Evolutionary conservation across 2,888 invertebrate genomes (phyloP), one percentile per base, ranked within the genome.

Genomic region (Euspilapteryx auroguttella): DNA sequence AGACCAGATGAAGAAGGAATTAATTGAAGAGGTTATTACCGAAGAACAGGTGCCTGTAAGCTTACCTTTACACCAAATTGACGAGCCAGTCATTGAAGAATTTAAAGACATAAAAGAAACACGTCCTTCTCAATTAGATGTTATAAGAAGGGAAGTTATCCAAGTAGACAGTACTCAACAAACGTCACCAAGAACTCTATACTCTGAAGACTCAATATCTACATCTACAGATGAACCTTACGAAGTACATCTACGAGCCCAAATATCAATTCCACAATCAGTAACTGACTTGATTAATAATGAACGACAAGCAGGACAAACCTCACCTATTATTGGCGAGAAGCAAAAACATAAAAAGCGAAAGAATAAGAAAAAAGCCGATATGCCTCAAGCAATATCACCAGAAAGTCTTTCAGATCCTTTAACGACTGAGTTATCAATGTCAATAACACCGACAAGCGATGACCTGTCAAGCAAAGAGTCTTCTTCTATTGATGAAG

Each of bases 181-280:
- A 56, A 85, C 85, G 9, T 79, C 81, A 14, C 82, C 86, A 2
- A 76, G 81, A 36, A 53, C 75, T 10, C 59, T 71, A 7, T 57
- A 65, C 20, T 79, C 80, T 28, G 76, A 73, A 37, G 68, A 69
- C 38, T 71, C 71, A 1, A 61, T 73, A 29, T 66, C 76, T 3
- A 73, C 73, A 30, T 77, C 78, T 2, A 69, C 69, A 3, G 79
- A 79, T 34, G 79, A 79, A 37, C 71, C 78, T 9, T 82, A 79
- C 38, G 82, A 83, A 64, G 69, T 83, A n/a, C 79, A 80, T 37
- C 64, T 83, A 14, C 57, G 79, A 40, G 79, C 82, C 21, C 73
- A 78, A 33, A 73, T 82, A 12, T 69, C 80, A 0, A 76, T 83
- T 33, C 79, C 79, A 22, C 59, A 66, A 48, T 47, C 49, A 27